phyloP scores from a whole-genome alignment of 2,113 vertebrate species.

The Pterocles gutturalis region DNA sequence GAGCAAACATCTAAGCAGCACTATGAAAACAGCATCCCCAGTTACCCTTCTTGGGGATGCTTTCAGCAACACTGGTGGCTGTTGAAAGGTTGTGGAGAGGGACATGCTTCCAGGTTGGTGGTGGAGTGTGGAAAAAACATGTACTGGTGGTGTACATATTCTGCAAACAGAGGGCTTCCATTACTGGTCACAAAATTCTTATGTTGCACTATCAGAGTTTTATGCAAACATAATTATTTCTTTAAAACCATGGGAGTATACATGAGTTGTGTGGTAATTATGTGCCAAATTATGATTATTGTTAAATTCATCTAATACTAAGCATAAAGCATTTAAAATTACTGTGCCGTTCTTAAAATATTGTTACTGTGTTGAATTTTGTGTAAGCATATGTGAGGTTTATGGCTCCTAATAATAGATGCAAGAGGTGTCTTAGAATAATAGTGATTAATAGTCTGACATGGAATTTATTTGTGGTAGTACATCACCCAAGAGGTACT shows the following conservation, averaged over 20 bases:
- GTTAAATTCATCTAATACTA: conserved; percentile 29
- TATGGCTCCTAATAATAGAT: conserved; percentile 16
- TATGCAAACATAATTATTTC: conserved; percentile 2
- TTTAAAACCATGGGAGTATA: neutral
- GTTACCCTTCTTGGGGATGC: neutral
- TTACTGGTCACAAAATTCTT: neutral
- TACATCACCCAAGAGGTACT: neutral
- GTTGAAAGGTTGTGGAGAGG: neutral
- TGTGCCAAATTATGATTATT: conserved; percentile 5
- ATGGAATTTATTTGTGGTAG: neutral
- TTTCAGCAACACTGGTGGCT: neutral
- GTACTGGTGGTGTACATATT: neutral
- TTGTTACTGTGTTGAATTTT: conserved; percentile 19
- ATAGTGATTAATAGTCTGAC: neutral
- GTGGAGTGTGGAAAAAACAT: neutral
- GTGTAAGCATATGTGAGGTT: neutral
- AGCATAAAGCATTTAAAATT: conserved; percentile 43
- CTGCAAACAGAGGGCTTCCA: neutral
- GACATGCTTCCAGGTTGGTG: neutral
- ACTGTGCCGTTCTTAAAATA: conserved; percentile 9
- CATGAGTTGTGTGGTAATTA: conserved; percentile 18
- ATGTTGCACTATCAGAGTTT: neutral
- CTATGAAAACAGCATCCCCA: neutral
- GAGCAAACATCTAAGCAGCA: neutral
- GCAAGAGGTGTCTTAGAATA: neutral